phyloP scores from a whole-genome alignment of 1,140 invertebrate species.

The Holcopasites calliopsidis region DNA sequence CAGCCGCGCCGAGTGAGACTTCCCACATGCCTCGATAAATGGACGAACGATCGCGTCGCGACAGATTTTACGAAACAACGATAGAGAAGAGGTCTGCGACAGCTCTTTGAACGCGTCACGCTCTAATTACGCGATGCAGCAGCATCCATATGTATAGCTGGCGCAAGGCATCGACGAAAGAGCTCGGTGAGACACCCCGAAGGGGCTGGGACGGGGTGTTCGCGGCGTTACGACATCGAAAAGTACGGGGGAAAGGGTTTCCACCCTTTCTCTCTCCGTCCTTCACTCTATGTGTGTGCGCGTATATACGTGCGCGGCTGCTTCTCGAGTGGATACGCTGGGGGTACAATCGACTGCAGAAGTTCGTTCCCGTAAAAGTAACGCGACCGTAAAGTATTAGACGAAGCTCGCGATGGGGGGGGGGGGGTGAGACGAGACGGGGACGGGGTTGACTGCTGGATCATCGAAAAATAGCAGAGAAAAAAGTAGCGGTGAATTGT shows the following conservation, averaged over 20 bases:
- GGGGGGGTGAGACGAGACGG: neutral
- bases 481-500: slow-evolving; percentile 7
- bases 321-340: slow-evolving; percentile 30
- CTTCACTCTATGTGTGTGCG: neutral
- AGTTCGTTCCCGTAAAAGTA: slow-evolving; percentile 32
- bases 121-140: slow-evolving; percentile 65
- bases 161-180: slow-evolving; percentile 39
- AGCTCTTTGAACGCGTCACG: slow-evolving; percentile 67
- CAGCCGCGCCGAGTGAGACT: neutral
- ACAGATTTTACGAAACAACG: slow-evolving; percentile 44
- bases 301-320: neutral
- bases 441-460: neutral
- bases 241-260: neutral
- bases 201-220: slow-evolving; percentile 42
- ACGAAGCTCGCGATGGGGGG: neutral
- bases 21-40: slow-evolving; percentile 37
- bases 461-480: neutral
- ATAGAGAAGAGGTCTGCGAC: neutral
- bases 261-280: neutral
- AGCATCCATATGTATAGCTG: slow-evolving; percentile 38
- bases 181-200: slow-evolving; percentile 18
- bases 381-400: slow-evolving; percentile 22
- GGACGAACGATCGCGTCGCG: slow-evolving; percentile 44
- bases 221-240: slow-evolving; percentile 41
- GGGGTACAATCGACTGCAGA: slow-evolving; percentile 54